Conservation (phyloP, 2,888 invertebrate species). For the Timema podura region DNA sequence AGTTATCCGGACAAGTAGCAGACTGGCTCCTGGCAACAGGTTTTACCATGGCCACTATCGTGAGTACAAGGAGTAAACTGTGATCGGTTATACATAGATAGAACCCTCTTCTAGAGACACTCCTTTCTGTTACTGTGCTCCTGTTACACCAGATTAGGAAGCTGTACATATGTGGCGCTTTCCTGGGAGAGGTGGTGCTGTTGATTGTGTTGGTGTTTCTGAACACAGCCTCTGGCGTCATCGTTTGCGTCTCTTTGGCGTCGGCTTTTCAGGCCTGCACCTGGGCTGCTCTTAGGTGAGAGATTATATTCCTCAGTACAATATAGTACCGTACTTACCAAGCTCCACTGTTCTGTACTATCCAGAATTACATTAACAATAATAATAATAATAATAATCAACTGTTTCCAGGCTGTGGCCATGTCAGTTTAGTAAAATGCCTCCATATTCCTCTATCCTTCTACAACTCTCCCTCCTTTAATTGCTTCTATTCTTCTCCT, state of each 20-base stretch:
- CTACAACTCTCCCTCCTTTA: no score
- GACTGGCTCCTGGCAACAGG: slow-evolving; percentile 68
- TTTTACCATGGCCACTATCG: slow-evolving; percentile 68
- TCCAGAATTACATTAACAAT: neutral
- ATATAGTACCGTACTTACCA: neutral
- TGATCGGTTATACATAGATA: neutral
- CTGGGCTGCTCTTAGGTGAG: slow-evolving; percentile 85
- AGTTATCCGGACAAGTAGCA: slow-evolving; percentile 76
- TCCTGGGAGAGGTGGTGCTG: slow-evolving; percentile 76
- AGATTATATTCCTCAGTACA: neutral
- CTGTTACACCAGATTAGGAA: slow-evolving; percentile 50
- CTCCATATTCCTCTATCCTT: no score
- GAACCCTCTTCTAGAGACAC: neutral
- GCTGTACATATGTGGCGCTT: slow-evolving; percentile 70
- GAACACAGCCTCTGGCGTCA: slow-evolving; percentile 60
- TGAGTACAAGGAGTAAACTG: slow-evolving; percentile 38
- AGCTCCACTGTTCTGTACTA: neutral
- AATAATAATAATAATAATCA: no score
- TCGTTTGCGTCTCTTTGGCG: slow-evolving; percentile 81
- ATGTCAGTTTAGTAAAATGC: no score
- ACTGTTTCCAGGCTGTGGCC: no score
- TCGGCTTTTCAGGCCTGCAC: slow-evolving; percentile 90
- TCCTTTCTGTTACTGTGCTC: neutral
- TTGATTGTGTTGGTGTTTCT: slow-evolving; percentile 79
- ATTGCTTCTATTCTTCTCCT: no score